These are phyloP conservation scores for Polyodon spathula DNA, from an alignment of 2,113 vertebrate genomes.

Conservation along the genomic window DNA sequence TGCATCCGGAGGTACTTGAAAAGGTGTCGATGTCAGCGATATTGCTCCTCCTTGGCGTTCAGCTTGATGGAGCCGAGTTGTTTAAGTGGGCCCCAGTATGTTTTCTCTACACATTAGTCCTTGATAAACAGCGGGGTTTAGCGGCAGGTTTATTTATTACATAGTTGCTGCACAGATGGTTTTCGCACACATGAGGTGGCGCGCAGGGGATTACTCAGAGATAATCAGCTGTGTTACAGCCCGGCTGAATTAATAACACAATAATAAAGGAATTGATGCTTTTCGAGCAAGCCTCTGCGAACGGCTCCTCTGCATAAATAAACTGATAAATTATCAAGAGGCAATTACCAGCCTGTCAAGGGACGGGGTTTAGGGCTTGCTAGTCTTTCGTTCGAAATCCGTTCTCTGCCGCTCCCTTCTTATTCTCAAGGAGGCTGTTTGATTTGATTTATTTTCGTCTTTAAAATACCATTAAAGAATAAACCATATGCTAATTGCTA, in stretches of 20 bases:
- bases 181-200: constrained; percentile 81
- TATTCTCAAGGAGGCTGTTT: too few species aligned
- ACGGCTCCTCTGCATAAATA: constrained; percentile 81
- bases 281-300: constrained; percentile 74
- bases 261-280: constrained; percentile 85
- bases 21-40: constrained; percentile 82
- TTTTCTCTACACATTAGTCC: constrained; percentile 87
- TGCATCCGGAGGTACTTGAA: constrained; percentile 72
- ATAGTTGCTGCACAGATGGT: constrained; percentile 82
- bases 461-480: too few species aligned
- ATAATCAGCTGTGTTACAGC: constrained; percentile 86
- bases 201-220: constrained; percentile 78
- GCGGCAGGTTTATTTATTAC: constrained; percentile 82
- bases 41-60: constrained; percentile 72
- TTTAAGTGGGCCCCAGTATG: constrained; percentile 82
- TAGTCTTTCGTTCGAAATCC: too few species aligned
- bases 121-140: constrained; percentile 84
- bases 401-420: too few species aligned
- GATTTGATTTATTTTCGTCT: too few species aligned
- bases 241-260: constrained; percentile 84
- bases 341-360: constrained; percentile 82
- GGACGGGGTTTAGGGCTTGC: too few species aligned
- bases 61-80: constrained; percentile 80
- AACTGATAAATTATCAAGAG: constrained; percentile 81
- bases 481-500: too few species aligned